A percentile compares a stretch with the other conserved stretches of the same genome.
Evolutionary conservation across 2,888 invertebrate genomes (phyloP).

Genomic region (Epinotia ramella): DNA sequence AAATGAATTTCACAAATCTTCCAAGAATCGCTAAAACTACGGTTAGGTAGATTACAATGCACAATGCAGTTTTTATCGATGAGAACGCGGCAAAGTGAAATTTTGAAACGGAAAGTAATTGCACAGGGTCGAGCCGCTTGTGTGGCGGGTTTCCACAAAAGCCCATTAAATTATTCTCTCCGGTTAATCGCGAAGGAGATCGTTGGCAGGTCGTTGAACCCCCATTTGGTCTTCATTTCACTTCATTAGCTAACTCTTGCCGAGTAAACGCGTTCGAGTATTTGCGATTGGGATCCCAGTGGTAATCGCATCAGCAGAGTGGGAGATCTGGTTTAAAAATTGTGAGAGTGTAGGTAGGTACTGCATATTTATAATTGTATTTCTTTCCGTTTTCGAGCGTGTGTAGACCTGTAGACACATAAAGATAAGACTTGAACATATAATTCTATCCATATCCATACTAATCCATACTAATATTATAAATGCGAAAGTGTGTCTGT

Average conservation of each 20-base stretch:
- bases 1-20: neutral
- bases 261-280: conserved; percentile 47
- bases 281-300: conserved; percentile 43
- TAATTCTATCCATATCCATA: too few species aligned
- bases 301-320: conserved; percentile 43
- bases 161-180: conserved; percentile 68
- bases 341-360: neutral
- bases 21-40: conserved; percentile 4
- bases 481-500: too few species aligned
- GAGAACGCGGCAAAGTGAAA: conserved; percentile 42
- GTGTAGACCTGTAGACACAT: neutral
- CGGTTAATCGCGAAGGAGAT: conserved; percentile 60
- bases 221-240: conserved; percentile 67
- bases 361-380: neutral
- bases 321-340: neutral
- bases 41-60: conserved; percentile 29
- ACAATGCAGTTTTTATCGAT: conserved; percentile 41
- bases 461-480: too few species aligned
- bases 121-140: conserved; percentile 32
- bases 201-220: conserved; percentile 72
- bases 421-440: neutral
- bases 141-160: conserved; percentile 59
- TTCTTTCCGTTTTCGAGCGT: neutral
- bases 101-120: conserved; percentile 44
- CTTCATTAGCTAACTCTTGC: conserved; percentile 64